Evolutionary conservation across 2,113 vertebrate genomes (phyloP).

Genomic region (Puma concolor): DNA sequence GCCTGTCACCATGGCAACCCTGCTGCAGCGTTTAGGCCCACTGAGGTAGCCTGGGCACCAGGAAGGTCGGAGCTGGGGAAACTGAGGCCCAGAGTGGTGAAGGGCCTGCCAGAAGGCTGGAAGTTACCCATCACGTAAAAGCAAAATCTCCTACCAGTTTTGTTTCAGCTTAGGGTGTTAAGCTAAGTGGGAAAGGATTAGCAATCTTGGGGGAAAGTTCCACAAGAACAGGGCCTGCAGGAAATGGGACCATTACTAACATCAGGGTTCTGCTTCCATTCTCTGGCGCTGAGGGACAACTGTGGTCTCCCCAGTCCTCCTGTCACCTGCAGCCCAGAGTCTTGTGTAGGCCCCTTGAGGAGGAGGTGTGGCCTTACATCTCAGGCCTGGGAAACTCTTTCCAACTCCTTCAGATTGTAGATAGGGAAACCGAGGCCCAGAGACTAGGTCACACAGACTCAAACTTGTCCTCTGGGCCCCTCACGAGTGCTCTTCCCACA

Average conservation of each 20-base stretch:
- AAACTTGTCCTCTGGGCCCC: not conserved
- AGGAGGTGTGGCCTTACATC: not conserved
- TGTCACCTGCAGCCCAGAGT: not conserved
- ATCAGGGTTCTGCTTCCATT: not conserved
- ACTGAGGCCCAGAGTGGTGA: not conserved
- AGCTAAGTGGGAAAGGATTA: not conserved
- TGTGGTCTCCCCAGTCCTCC: slow-evolving; percentile 63
- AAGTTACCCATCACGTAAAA: not conserved
- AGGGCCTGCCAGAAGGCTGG: not conserved
- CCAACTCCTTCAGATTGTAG: not conserved
- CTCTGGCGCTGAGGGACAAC: not conserved
- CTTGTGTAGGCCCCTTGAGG: not conserved
- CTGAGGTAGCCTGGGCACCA: not conserved
- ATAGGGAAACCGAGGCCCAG: not conserved
- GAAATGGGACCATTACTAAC: not conserved
- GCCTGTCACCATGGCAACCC: not conserved
- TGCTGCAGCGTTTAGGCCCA: no score
- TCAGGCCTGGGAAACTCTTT: not conserved
- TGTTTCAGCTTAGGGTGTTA: not conserved
- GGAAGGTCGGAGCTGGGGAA: not conserved
- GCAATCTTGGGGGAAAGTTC: not conserved
- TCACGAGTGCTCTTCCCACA: not conserved
- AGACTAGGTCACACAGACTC: not conserved
- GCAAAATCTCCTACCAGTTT: not conserved
- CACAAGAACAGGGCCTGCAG: not conserved